phyloP scores from a whole-genome alignment of 1,140 invertebrate genomes.

The Tyrophagus putrescentiae region DNA sequence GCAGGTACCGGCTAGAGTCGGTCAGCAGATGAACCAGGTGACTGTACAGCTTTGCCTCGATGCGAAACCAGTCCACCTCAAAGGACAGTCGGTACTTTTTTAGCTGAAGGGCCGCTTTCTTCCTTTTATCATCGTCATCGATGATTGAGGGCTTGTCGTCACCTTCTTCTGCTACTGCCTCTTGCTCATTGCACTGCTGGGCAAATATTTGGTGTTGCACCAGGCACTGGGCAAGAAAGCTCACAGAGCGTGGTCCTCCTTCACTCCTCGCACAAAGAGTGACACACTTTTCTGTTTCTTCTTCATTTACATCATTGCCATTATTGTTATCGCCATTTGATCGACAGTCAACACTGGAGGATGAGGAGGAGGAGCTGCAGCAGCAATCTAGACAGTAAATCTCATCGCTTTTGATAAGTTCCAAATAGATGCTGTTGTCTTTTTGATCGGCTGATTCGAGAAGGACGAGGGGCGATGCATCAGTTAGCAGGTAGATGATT shows the following conservation, averaged over 20 bases:
- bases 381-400: too few relatives aligned
- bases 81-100: constrained; percentile 10
- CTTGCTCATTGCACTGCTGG: too few relatives aligned
- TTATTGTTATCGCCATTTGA: too few relatives aligned
- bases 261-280: too few relatives aligned
- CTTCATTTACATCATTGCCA: too few relatives aligned
- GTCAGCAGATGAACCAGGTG: neutral
- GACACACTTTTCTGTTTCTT: too few relatives aligned
- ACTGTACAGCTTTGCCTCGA: neutral
- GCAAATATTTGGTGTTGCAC: constrained; percentile 2
- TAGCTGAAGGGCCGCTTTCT: too few relatives aligned
- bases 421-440: neutral
- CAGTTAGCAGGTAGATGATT: neutral
- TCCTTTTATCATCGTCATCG: neutral
- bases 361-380: too few relatives aligned
- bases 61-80: neutral
- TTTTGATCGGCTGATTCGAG: neutral
- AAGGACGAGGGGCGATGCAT: neutral
- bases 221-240: neutral
- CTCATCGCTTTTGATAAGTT: neutral
- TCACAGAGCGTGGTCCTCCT: too few relatives aligned
- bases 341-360: too few relatives aligned
- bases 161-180: neutral
- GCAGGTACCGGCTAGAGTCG: neutral
- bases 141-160: neutral